Evolutionary conservation across 2,113 vertebrate genomes (phyloP).

Genomic region (Clinocottus analis): DNA sequence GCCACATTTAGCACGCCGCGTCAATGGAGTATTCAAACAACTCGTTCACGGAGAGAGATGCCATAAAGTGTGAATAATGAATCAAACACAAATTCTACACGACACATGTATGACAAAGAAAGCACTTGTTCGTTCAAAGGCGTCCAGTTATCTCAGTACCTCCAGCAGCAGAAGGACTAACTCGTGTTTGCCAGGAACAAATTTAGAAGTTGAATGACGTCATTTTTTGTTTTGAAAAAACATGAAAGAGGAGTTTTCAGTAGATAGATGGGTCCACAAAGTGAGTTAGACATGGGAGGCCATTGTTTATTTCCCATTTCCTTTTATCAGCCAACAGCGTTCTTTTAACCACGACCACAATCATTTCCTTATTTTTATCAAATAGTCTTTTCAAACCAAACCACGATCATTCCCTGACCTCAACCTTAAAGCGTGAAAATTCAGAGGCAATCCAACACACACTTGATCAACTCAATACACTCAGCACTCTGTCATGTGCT

Average conservation of each 20-base stretch:
- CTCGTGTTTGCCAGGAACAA: neutral
- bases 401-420: neutral
- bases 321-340: neutral
- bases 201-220: neutral
- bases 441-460: neutral
- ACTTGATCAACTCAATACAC: neutral
- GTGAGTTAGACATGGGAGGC: neutral
- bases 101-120: neutral
- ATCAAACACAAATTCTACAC: neutral
- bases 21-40: neutral
- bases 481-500: neutral
- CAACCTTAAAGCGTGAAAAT: neutral
- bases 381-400: neutral
- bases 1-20: neutral
- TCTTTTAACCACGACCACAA: neutral
- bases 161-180: neutral
- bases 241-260: neutral
- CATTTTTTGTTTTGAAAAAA: neutral
- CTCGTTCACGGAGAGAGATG: neutral
- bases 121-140: neutral
- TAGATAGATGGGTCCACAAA: constrained; percentile 1
- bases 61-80: neutral
- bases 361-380: neutral
- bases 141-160: too few species aligned
- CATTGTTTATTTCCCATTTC: neutral